Base-by-base conservation (phyloP, 2,888 invertebrate genomes). In the Dexiosoma caninum region DNA sequence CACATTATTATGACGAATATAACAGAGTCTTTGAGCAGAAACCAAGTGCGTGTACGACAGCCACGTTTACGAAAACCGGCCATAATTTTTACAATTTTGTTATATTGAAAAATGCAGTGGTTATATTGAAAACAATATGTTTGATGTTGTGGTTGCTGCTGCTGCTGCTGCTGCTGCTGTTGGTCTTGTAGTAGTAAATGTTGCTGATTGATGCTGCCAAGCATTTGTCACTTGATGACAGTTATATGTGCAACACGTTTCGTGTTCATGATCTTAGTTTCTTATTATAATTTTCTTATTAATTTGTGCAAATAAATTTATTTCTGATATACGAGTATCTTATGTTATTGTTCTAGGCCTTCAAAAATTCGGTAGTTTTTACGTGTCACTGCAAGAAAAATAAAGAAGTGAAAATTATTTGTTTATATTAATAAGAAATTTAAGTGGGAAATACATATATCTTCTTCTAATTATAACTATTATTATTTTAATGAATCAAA, bases 161-260 rank as follows among this genome's bases (percentile, higher is more conserved):
- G n/a, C n/a, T n/a, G n/a, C n/a, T n/a, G n/a, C n/a, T n/a, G n/a
- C n/a, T n/a, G n/a, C 42, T 44, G 23, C 12, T 42, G 35, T 59
- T 49, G 64, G 19, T 60, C 46, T 55, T 78, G 64, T 42, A 66
- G 37, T 53, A 51, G 49, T 66, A 80, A 70, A 79, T 60, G 81
- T 66, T 83, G 84, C 83, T 87, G 87, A 87, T 88, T 87, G 88
- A 87, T 86, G 87, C 87, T 85, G 87, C 87, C 87, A 86, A 85
- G 86, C 88, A 88, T 88, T 88, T 88, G 88, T 88, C 88, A 88
- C 86, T 88, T 88, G 86, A 88, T 88, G 88, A 88, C 88, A 86
- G 88, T 88, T 86, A 86, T 87, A 87, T 88, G 87, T 85, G 88
- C 88, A 85, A 86, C 85, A 85, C 88, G 86, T 85, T 87, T 86